Evolutionary conservation across 2,797 vertebrate species (phyloP).

Genomic region (Sebastes vulpes): DNA sequence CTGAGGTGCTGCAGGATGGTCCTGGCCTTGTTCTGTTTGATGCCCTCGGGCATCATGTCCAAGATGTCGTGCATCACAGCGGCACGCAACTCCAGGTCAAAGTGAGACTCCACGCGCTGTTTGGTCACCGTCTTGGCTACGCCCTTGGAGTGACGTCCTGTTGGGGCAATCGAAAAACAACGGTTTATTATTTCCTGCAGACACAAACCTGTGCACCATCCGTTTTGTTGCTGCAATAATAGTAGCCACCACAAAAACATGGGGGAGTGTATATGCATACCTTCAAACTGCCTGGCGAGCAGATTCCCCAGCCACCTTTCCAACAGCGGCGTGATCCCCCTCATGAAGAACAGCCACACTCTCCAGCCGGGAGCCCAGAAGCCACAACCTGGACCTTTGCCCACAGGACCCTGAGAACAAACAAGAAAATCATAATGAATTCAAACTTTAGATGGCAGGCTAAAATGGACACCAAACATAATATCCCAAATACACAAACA

Average conservation of each 20-base stretch:
- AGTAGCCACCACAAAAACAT: background rate
- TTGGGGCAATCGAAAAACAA: background rate
- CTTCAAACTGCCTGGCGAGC: conserved; percentile 98
- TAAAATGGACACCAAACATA: background rate
- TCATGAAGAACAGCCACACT: conserved; percentile 99
- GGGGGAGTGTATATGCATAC: conserved; percentile 60
- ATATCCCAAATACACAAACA: background rate
- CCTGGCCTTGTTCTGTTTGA: conserved; percentile 99
- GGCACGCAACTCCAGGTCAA: conserved; percentile 97
- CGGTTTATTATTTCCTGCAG: background rate
- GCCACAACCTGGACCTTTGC: conserved; percentile 98
- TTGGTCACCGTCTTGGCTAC: conserved; percentile 99
- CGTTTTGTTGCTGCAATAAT: background rate
- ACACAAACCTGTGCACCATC: background rate
- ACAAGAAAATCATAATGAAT: background rate
- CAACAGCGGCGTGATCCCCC: conserved; percentile 96
- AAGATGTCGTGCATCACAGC: conserved; percentile 99
- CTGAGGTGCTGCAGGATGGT: conserved; percentile 99
- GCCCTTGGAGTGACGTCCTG: conserved; percentile 98
- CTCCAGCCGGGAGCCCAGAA: conserved; percentile 99
- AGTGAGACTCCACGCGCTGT: conserved; percentile 99
- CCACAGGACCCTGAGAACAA: conserved; percentile 92
- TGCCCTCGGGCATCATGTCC: conserved; percentile 99
- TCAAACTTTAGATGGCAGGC: accelerated
- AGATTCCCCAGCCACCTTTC: conserved; percentile 99